Evolutionary conservation across 2,888 invertebrate species (phyloP).

Genomic region (Mesorhabditis spiculigera): DNA sequence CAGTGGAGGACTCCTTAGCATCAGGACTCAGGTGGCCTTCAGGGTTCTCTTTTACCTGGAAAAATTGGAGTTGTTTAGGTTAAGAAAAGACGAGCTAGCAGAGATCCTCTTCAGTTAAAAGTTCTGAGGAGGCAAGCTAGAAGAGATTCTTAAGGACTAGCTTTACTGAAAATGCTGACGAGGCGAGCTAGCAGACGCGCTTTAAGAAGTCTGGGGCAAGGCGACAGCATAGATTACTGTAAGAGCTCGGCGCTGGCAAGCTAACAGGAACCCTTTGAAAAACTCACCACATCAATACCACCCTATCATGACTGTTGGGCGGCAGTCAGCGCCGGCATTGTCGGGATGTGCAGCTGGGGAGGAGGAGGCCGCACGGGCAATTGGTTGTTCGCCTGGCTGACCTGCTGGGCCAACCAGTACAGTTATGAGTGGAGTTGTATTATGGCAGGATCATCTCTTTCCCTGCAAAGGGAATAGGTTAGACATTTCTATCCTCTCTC

Average conservation of each 20-base stretch:
- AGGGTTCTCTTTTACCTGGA: background rate
- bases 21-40: constrained; percentile 3
- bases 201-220: no score
- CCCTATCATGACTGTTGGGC: background rate
- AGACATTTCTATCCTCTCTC: background rate
- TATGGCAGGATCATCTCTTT: constrained; percentile 49
- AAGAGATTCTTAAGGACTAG: no score
- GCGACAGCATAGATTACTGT: no score
- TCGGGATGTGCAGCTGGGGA: constrained; percentile 9
- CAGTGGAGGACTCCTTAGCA: constrained; percentile 4
- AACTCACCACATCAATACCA: constrained; percentile 8
- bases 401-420: constrained; percentile 12
- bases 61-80: no score
- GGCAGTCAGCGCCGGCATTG: constrained; percentile 12
- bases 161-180: no score
- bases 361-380: constrained; percentile 21
- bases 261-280: no score
- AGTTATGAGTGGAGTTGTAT: constrained; percentile 37
- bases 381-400: constrained; percentile 21
- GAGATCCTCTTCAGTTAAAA: no score
- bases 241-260: no score
- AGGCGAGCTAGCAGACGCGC: no score
- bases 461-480: constrained; percentile 6
- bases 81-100: background rate
- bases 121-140: no score